Percentiles rank a stretch among this genome's conserved stretches.
Evolutionary conservation across 2,888 invertebrate genomes (phyloP).

Genomic region (Uropetala carovei): DNA sequence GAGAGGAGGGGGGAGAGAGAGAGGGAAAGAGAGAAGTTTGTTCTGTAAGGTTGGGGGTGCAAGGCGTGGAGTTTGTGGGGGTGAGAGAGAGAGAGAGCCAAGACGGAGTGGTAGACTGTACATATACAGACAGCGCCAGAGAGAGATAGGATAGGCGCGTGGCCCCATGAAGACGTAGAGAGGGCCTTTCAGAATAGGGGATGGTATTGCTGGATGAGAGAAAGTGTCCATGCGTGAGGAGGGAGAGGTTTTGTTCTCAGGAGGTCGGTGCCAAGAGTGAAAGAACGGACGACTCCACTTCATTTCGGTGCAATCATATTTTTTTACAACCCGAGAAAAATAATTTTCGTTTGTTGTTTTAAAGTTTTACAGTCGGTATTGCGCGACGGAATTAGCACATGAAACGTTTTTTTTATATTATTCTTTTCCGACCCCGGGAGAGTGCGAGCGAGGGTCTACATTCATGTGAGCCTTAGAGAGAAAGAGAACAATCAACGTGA

Average conservation of each 20-base stretch:
- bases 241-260: not conserved
- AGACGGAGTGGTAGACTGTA: not conserved
- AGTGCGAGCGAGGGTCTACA: no score
- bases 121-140: not conserved
- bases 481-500: no score
- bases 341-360: not conserved
- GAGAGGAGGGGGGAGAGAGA: not conserved
- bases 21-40: not conserved
- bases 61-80: not conserved
- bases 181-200: not conserved
- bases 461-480: no score
- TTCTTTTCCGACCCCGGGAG: no score
- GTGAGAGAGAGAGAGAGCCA: not conserved
- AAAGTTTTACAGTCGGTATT: no score
- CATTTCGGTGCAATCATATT: slow-evolving; percentile 17
- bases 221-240: not conserved
- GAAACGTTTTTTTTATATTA: no score
- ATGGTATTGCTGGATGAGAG: not conserved
- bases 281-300: not conserved
- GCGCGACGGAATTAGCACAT: no score
- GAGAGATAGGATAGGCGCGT: slow-evolving; percentile 23
- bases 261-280: slow-evolving; percentile 1
- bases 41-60: not conserved
- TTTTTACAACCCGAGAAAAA: slow-evolving; percentile 27
- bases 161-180: slow-evolving; percentile 13